Base-by-base conservation (phyloP, 2,888 invertebrate species). In the Terebella lapidaria region DNA sequence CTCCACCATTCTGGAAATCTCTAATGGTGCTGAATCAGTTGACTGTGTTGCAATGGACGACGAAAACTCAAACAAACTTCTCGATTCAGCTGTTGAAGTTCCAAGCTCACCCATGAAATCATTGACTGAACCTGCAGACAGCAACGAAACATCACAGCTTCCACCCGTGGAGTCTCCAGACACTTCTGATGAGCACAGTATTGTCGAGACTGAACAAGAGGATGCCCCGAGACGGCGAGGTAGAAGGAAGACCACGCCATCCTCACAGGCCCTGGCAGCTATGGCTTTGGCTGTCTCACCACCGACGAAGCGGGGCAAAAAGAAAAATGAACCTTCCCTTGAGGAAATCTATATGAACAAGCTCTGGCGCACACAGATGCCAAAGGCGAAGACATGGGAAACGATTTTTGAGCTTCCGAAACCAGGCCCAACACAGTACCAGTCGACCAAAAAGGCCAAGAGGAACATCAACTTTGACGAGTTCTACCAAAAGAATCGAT, bases 331-430 rank as follows among this genome's bases (percentile, higher is more conserved):
- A 29, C 51, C 57, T 15, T 25, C 55, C 18, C 22, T 64, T 10
- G 64, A 64, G 45, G 63, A 66, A 27, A 57, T 66, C 35, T 66
- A 66, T 47, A 30, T 27, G 10, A 66, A 66, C 42, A 57, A 57
- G 25, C 60, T 66, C 2, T 66, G 66, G 66, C 45, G 56, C 20
- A 35, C 28, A 22, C 66, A 66, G 58, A 66, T 66, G 63, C 66
- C 66, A 15, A 53, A 59, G 45, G 57, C 57, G 15, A 47, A 47
- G 30, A 20, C 25, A 3, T 64, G 63, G 61, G 60, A 63, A 52
- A 64, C 66, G 2, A 66, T 66, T 24, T 57, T 30, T 20, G 66
- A 66, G 45, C 63, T 42, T n/a, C 62, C 58, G 1, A 10, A 18
- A 15, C 35, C 10, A 18, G 35, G 35, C 10, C 35, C 10, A 18